Evolutionary conservation across 2,797 vertebrate species (phyloP).

Genomic region (Psittacula derbiana): DNA sequence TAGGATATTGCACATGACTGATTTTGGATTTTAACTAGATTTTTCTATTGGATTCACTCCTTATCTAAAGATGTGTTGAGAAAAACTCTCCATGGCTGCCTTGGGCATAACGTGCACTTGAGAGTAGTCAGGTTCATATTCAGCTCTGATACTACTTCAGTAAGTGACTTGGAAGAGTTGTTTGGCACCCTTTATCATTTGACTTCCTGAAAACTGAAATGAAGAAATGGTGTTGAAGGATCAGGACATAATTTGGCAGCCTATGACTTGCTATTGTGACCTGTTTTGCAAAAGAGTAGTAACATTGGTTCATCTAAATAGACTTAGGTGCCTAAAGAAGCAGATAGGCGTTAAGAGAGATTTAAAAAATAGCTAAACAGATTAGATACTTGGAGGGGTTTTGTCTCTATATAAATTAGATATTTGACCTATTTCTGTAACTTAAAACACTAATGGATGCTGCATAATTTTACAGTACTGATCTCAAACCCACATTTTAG

Average conservation of each 20-base stretch:
- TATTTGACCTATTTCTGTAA: background rate
- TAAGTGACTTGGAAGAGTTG: background rate
- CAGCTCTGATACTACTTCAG: background rate
- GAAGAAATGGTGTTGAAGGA: background rate
- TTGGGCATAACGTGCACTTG: background rate
- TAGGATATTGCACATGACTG: background rate
- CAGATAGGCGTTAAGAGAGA: background rate
- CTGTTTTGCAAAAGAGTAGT: background rate
- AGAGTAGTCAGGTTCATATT: background rate
- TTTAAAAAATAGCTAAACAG: background rate
- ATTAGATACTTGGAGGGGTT: background rate
- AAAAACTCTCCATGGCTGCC: background rate
- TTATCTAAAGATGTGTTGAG: background rate
- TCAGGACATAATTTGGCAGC: background rate
- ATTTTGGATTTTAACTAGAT: background rate
- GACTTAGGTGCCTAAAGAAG: background rate
- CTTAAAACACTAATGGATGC: background rate
- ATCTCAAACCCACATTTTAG: background rate
- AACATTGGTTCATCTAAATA: background rate
- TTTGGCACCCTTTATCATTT: background rate
- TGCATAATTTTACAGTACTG: background rate
- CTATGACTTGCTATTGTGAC: background rate
- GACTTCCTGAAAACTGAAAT: background rate
- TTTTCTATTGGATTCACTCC: background rate
- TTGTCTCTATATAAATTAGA: background rate